Conservation (phyloP, 2,113 vertebrate species). For the Euleptes europaea region DNA sequence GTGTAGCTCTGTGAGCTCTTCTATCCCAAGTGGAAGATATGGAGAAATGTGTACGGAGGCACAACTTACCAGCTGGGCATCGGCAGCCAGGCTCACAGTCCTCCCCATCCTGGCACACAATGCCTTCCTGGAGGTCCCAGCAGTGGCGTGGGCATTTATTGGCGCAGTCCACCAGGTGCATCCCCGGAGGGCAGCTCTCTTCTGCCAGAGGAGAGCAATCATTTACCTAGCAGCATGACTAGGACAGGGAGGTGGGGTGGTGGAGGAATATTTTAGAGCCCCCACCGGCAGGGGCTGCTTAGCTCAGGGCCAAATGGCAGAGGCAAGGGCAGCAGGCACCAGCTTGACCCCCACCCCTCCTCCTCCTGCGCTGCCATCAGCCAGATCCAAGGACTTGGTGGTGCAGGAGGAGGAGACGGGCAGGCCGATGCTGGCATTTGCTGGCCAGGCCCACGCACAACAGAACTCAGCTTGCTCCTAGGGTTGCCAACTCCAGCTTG, state of each 20-base stretch:
- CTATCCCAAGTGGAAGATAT: not conserved
- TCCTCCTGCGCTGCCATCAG: not conserved
- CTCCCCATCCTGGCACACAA: constrained; percentile 71
- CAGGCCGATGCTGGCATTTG: too few species aligned
- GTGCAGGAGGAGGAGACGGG: too few species aligned
- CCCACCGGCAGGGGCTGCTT: not conserved
- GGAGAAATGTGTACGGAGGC: fast-evolving
- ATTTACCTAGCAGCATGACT: not conserved
- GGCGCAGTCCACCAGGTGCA: constrained; percentile 79
- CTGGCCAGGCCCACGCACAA: not conserved
- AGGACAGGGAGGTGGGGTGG: not conserved
- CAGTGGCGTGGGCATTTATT: constrained; percentile 84
- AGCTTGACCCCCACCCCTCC: not conserved
- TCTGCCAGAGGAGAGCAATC: constrained; percentile 23
- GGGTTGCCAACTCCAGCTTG: too few species aligned
- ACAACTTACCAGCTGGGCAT: constrained; percentile 76
- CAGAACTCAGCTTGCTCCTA: too few species aligned
- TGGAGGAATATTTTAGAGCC: not conserved
- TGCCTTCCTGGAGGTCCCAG: constrained; percentile 86
- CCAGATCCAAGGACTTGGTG: not conserved
- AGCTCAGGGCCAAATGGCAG: not conserved
- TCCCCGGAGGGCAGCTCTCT: constrained; percentile 76
- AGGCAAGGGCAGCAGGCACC: too few species aligned
- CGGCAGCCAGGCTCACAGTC: constrained; percentile 83
- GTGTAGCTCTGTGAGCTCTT: not conserved